These are phyloP conservation scores for Xestia c-nigrum DNA, from an alignment of 2,888 invertebrate genomes.

Conservation along the genomic window DNA sequence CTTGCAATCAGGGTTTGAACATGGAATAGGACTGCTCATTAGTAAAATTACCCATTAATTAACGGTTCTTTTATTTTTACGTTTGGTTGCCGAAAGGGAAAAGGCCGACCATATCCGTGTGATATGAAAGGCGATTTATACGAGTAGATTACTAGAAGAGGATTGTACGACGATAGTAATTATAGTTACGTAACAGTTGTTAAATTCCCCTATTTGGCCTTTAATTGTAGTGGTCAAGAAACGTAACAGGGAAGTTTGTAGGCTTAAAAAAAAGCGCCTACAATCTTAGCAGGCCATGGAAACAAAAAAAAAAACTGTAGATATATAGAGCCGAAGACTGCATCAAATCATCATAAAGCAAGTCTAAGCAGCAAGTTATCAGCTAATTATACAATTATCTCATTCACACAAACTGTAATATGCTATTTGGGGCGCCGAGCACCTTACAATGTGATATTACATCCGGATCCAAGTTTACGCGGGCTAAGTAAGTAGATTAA, in stretches of 20 bases:
- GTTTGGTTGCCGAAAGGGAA: background rate
- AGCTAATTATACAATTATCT: constrained; percentile 47
- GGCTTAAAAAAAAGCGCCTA: no score
- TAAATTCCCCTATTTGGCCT: background rate
- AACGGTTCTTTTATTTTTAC: constrained; percentile 7
- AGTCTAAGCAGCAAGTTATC: constrained; percentile 34
- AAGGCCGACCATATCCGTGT: background rate
- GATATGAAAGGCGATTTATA: background rate
- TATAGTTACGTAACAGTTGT: background rate
- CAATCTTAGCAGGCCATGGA: background rate
- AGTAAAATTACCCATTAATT: constrained; percentile 46
- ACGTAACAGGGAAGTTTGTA: no score
- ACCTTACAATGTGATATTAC: constrained; percentile 42
- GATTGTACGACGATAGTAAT: background rate
- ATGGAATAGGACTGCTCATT: constrained; percentile 30
- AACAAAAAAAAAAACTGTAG: background rate
- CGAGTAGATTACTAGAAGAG: background rate
- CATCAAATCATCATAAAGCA: constrained; percentile 31
- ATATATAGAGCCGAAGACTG: background rate
- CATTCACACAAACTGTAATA: constrained; percentile 35
- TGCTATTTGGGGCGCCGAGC: constrained; percentile 39
- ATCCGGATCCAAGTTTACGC: constrained; percentile 35
- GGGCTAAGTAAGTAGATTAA: constrained; percentile 48
- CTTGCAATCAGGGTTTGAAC: constrained; percentile 60
- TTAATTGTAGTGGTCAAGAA: background rate